phyloP scores from a whole-genome alignment of 2,797 vertebrate species.

The Diceros bicornis region DNA sequence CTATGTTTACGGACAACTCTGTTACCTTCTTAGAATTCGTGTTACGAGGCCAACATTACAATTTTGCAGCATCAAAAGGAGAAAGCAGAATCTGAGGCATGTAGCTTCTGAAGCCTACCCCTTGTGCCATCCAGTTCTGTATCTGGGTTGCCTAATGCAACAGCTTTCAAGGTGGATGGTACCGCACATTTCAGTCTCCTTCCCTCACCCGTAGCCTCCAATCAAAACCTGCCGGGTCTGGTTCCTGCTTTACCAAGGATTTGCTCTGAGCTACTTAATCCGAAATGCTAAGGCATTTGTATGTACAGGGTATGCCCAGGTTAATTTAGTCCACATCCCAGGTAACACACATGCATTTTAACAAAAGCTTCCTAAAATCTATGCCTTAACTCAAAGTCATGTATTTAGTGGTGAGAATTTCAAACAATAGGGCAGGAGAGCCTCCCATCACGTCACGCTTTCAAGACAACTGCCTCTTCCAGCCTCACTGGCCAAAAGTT shows the following conservation, averaged over 20 bases:
- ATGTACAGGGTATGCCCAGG: background rate
- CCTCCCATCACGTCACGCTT: background rate
- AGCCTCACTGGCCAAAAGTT: background rate
- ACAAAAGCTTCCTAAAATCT: background rate
- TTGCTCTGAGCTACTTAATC: conserved; percentile 15
- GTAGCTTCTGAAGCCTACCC: background rate
- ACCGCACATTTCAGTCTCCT: background rate
- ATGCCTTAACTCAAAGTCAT: background rate
- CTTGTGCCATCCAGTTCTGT: background rate
- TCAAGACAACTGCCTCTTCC: background rate
- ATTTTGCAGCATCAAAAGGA: background rate
- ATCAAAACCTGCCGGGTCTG: background rate
- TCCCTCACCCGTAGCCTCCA: background rate
- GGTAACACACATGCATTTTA: background rate
- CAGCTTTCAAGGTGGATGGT: background rate
- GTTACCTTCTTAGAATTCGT: conserved; percentile 33
- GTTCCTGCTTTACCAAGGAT: background rate
- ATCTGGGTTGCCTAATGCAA: background rate
- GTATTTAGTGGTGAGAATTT: conserved; percentile 27
- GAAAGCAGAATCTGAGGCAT: background rate
- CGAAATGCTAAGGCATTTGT: conserved; percentile 40
- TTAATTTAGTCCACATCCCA: background rate
- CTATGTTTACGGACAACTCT: conserved; percentile 3
- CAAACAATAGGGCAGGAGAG: background rate
- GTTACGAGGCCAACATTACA: background rate